Evolutionary conservation across 2,113 vertebrate genomes (phyloP), one percentile per base, ranked within the genome.

Genomic region (Poecilia latipinna): DNA sequence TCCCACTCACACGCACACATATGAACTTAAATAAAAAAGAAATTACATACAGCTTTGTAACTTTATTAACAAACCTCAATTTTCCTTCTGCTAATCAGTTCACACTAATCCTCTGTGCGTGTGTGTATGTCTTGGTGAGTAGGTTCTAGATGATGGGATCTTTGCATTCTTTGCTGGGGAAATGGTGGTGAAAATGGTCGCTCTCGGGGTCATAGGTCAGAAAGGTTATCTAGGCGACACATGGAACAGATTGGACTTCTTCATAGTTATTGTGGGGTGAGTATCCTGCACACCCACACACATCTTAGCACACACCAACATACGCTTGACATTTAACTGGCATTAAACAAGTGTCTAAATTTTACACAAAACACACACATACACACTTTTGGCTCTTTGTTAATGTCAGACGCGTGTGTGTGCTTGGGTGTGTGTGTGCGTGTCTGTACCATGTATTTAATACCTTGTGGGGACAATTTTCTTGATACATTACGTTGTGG

Each of bases 101-200:
- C 72, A 75, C 57, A 28, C 82, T 89, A 86, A 90, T 92, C 83
- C 85, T 74, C 19, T 64, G 37, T 71, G 68, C 64, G 44, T 37
- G 35, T 77, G 74, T 65, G 44, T 74, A 64, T 72, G 29, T 19
- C 77, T 35, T 17, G 35, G 62, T 22, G 29, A 10, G 5, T 66
- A 92, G 92, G 87, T 90, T 76, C 86, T 93, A 68, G 92, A 93
- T 64, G 92, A 93, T 80, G 92, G 90, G 7, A 95, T 95, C 90
- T 95, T 94, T 87, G 91, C 90, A 61, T 95, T 99, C 93, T 99
- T 99, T 72, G 98, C 98, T 0, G 96, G 97, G 93, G 98, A 99
- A 93, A 99, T 99, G 97, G 85, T 99, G 85, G 93, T 99, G 86
- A 99, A 99, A 93, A 99, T 99, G 96, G 96, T 98, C 82, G 98